Percentiles rank a stretch among this genome's conserved stretches.
These are phyloP conservation scores for Cotesia glomerata DNA, from an alignment of 1,140 invertebrate species.

Conservation along the genomic window DNA sequence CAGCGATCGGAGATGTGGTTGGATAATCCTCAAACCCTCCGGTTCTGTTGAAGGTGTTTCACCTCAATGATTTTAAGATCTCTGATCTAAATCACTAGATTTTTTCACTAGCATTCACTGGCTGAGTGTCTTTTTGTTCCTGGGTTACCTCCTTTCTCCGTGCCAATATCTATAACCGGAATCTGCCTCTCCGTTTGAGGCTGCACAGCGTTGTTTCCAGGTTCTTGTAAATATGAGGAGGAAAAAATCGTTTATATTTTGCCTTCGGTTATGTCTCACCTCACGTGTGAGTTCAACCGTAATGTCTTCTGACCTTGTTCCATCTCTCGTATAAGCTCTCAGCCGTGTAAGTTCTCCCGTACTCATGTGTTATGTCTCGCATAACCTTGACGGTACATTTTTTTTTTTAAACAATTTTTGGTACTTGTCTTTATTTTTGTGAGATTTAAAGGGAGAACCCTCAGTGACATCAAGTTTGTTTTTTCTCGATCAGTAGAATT, in stretches of 20 bases:
- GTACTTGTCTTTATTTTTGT: neutral
- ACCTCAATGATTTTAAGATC: neutral
- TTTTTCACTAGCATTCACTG: too few relatives aligned
- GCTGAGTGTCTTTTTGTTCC: too few relatives aligned
- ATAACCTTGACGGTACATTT: neutral
- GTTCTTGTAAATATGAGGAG: too few relatives aligned
- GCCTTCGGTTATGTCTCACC: neutral
- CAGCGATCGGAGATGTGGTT: constrained; percentile 8
- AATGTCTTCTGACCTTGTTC: neutral
- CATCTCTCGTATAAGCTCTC: neutral
- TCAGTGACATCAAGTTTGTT: neutral
- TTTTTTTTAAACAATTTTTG: neutral
- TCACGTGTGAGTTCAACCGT: neutral
- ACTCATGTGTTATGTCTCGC: neutral
- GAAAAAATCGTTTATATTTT: too few relatives aligned
- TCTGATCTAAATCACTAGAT: neutral
- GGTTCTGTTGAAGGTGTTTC: neutral
- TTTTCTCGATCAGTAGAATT: neutral
- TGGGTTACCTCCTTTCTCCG: too few relatives aligned
- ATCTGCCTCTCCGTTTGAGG: too few relatives aligned
- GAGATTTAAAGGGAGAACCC: neutral
- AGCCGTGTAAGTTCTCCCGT: neutral
- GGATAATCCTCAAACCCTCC: neutral
- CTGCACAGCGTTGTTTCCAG: too few relatives aligned
- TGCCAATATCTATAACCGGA: too few relatives aligned